Evolutionary conservation across 2,797 vertebrate species (phyloP), one percentile per base, ranked within the genome.

Genomic region (Eleutherodactylus coqui): DNA sequence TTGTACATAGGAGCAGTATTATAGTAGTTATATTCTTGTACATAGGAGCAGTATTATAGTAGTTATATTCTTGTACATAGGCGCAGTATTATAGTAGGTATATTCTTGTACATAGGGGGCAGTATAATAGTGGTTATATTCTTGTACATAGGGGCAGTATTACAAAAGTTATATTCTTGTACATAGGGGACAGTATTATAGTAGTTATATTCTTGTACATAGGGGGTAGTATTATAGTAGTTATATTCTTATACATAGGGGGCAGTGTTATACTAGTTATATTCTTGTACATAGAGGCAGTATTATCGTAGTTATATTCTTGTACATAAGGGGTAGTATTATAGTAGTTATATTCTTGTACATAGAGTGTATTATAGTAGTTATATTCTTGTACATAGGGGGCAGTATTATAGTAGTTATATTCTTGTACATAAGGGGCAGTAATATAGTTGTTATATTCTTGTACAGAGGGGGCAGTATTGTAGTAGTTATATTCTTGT

Each of bases 401-500:
- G n/a, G 41, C 41, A 43, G 41, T 43, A 43, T 43, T 43, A 55
- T 55, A 55, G 51, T 55, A 55, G 51, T n/a, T 55, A 55, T 55
- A 55, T 55, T 55, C 51, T 55, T 55, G 51, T 55, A 55, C 2
- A 55, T n/a, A n/a, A 55, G 51, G 51, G 24, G 55, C 55, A 58
- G 24, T 58, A 58, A n/a, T 58, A 58, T 58, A 58, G 55, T 60
- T 27, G 55, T 60, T 60, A 60, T 60, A 60, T 60, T 29, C 55
- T 60, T 60, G 55, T 60, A 60, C 13, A 60, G 27, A 60, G 55
- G 55, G 29, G 51, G 21, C n/a, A 60, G 55, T 60, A 60, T 60
- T 60, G 29, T 60, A 60, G 24, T 27, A 60, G 55, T 60, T 60
- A 60, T 60, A 60, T 60, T 58, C 55, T 58, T 58, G 55, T 58